Evolutionary conservation across 1,140 invertebrate genomes (phyloP).

Genomic region (Reticulitermes speratus): DNA sequence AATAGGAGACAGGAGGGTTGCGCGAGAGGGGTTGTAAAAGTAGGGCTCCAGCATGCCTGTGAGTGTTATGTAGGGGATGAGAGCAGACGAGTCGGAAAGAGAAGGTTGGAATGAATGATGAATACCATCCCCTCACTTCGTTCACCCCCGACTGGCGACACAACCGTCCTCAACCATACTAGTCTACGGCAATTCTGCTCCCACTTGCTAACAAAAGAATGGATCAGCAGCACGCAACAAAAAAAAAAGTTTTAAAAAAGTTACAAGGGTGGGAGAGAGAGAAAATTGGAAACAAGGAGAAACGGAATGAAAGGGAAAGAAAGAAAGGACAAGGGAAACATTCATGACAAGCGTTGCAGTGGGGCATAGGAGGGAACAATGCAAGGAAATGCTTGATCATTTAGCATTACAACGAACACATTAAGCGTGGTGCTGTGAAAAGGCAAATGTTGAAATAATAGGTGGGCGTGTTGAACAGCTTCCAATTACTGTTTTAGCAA

Average conservation of each 20-base stretch:
- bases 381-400: background rate
- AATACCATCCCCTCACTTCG: background rate
- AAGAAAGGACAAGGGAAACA: background rate
- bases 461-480: background rate
- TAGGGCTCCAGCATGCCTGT: background rate
- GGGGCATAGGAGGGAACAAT: background rate
- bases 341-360: background rate
- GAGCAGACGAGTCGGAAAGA: background rate
- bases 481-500: background rate
- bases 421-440: conserved; percentile 5
- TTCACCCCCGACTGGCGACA: background rate
- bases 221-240: background rate
- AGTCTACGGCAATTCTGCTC: background rate
- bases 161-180: background rate
- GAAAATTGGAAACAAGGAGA: background rate
- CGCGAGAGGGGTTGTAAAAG: background rate
- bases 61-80: background rate
- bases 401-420: background rate
- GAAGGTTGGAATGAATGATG: conserved; percentile 4
- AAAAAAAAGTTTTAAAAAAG: background rate
- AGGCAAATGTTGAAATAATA: conserved; percentile 15
- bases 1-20: background rate
- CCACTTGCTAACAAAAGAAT: background rate
- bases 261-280: background rate
- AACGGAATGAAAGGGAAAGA: conserved; percentile 17